Conservation (phyloP, 2,797 vertebrate genomes). For the Lithobates pipiens region DNA sequence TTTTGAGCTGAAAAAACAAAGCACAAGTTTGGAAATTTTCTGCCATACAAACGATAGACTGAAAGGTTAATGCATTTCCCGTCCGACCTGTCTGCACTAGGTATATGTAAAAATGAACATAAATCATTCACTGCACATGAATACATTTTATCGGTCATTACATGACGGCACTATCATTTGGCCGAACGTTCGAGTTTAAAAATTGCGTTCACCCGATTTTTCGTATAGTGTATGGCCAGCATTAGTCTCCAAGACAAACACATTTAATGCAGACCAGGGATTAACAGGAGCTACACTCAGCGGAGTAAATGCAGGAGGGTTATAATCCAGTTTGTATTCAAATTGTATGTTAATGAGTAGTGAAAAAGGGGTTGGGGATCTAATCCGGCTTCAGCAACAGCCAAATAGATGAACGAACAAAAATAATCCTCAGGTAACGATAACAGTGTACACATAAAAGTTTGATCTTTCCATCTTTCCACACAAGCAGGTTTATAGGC, state of each 20-base stretch:
- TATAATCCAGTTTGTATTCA: neutral
- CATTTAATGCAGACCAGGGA: neutral
- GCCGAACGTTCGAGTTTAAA: too few relatives aligned
- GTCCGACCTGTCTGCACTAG: too few relatives aligned
- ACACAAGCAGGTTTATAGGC: neutral
- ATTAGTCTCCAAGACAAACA: neutral
- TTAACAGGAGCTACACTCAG: constrained; percentile 11
- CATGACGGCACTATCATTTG: too few relatives aligned
- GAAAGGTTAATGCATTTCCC: too few relatives aligned
- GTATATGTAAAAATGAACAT: too few relatives aligned
- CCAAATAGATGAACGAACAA: neutral
- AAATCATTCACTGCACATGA: too few relatives aligned
- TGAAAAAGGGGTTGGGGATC: neutral
- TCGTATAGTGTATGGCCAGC: too few relatives aligned
- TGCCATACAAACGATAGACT: too few relatives aligned
- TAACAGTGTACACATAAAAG: constrained; percentile 46
- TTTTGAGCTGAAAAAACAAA: too few relatives aligned
- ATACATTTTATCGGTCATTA: too few relatives aligned
- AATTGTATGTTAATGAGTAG: constrained; percentile 4
- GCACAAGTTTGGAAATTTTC: too few relatives aligned
- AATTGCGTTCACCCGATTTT: too few relatives aligned
- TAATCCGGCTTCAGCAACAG: neutral
- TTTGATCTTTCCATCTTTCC: constrained; percentile 38
- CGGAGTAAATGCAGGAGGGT: constrained; percentile 2
- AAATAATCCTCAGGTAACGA: constrained; percentile 41